Percentiles rank a stretch among this genome's conserved stretches.
Evolutionary conservation across 2,888 invertebrate species (phyloP).

Genomic region (Acrobasis suavella): DNA sequence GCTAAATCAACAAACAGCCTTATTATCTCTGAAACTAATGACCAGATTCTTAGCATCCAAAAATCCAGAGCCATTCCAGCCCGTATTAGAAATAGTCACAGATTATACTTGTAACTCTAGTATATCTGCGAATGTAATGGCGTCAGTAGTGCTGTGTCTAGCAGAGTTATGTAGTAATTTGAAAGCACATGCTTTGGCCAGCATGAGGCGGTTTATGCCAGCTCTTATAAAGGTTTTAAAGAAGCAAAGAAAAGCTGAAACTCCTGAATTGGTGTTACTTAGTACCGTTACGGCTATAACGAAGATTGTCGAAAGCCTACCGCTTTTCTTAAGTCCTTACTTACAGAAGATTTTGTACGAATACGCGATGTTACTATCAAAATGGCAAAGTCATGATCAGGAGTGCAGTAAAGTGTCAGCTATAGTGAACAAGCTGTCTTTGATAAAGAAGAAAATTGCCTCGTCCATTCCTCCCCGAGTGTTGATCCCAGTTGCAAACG

Average conservation of each 20-base stretch:
- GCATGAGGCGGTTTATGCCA: slow-evolving; percentile 91
- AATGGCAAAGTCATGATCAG: slow-evolving; percentile 75
- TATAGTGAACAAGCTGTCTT: slow-evolving; percentile 81
- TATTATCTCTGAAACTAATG: slow-evolving; percentile 92
- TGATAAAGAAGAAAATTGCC: slow-evolving; percentile 86
- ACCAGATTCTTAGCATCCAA: slow-evolving; percentile 86
- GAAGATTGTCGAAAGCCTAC: slow-evolving; percentile 91
- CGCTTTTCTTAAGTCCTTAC: slow-evolving; percentile 93
- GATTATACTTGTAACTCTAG: slow-evolving; percentile 79
- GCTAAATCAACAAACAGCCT: slow-evolving; percentile 90
- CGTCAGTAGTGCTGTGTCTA: slow-evolving; percentile 88
- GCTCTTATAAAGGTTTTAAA: slow-evolving; percentile 85
- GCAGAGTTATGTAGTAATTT: slow-evolving; percentile 90
- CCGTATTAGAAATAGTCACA: slow-evolving; percentile 86
- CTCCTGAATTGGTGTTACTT: slow-evolving; percentile 84
- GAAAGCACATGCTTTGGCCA: slow-evolving; percentile 88
- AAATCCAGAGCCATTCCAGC: slow-evolving; percentile 86
- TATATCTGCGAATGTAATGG: slow-evolving; percentile 84
- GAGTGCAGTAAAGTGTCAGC: slow-evolving; percentile 76
- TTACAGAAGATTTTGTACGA: slow-evolving; percentile 87
- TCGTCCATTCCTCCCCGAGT: slow-evolving; percentile 87
- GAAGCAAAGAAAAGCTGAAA: slow-evolving; percentile 82
- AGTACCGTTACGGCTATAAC: slow-evolving; percentile 90
- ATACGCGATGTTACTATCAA: slow-evolving; percentile 82
- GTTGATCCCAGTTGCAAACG: slow-evolving; percentile 87